phyloP scores from a whole-genome alignment of 2,888 invertebrate species.

The Ariolimax columbianus region DNA sequence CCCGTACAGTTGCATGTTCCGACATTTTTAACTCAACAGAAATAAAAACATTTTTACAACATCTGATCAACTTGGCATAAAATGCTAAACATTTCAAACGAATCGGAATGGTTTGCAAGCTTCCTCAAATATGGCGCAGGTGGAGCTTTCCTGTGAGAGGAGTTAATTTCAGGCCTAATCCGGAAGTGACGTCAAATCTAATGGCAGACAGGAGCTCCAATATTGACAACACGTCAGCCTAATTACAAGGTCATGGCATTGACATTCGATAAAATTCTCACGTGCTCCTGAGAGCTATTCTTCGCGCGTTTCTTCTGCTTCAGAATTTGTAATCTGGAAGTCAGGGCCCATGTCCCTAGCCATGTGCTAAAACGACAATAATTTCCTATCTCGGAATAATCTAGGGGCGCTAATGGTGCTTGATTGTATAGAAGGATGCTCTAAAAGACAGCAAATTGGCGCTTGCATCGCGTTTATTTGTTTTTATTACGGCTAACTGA shows the following conservation, averaged over 20 bases:
- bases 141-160: neutral
- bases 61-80: slow-evolving; percentile 25
- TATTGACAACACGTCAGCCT: slow-evolving; percentile 48
- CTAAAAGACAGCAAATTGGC: neutral
- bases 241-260: slow-evolving; percentile 43
- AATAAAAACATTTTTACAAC: slow-evolving; percentile 44
- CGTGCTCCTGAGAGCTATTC: slow-evolving; percentile 2
- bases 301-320: neutral
- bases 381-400: slow-evolving; percentile 15
- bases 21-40: neutral
- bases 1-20: slow-evolving; percentile 19
- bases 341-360: neutral
- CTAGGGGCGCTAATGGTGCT: neutral
- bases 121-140: slow-evolving; percentile 38
- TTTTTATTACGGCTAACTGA: neutral
- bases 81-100: slow-evolving; percentile 33
- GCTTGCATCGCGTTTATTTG: slow-evolving; percentile 22
- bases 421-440: slow-evolving; percentile 17
- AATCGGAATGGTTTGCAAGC: slow-evolving; percentile 10
- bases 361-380: slow-evolving; percentile 9
- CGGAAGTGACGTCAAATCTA: slow-evolving; percentile 46
- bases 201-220: neutral
- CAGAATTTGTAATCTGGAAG: slow-evolving; percentile 16
- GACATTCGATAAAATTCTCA: slow-evolving; percentile 36
- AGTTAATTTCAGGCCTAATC: slow-evolving; percentile 36